Conservation (phyloP, 2,888 invertebrate species). For the Tetragonisca angustula region DNA sequence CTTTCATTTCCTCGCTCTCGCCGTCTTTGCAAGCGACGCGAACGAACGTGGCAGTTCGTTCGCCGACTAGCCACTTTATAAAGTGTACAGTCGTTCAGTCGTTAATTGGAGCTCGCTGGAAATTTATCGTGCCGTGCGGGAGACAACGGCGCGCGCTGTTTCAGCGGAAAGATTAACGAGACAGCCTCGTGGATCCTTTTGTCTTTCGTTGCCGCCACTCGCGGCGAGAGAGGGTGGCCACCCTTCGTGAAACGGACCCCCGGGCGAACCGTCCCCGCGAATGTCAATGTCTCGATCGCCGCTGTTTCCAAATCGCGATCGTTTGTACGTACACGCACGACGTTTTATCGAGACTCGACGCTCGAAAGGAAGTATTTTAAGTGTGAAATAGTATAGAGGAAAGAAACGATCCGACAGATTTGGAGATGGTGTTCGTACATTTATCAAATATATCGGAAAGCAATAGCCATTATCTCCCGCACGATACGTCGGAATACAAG, state of each 20-base stretch:
- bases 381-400: too few species aligned
- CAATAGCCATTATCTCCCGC: conserved; percentile 14
- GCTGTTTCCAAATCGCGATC: neutral
- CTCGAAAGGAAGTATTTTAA: too few species aligned
- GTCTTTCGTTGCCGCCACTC: conserved; percentile 14
- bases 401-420: too few species aligned
- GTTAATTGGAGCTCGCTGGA: conserved; percentile 44
- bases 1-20: neutral
- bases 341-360: too few species aligned
- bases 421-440: neutral
- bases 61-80: conserved; percentile 38
- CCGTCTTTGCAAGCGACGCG: conserved; percentile 27
- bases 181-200: conserved; percentile 10
- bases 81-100: conserved; percentile 34
- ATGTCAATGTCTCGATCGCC: neutral
- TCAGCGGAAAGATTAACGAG: conserved; percentile 42
- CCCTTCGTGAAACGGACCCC: neutral
- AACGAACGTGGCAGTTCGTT: conserved; percentile 19
- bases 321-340: neutral
- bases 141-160: conserved; percentile 29
- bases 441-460: neutral
- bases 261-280: neutral
- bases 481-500: neutral
- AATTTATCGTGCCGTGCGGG: conserved; percentile 45
- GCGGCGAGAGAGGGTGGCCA: neutral